Evolutionary conservation across 2,113 vertebrate species (phyloP).

Genomic region (Sorex fumeus): DNA sequence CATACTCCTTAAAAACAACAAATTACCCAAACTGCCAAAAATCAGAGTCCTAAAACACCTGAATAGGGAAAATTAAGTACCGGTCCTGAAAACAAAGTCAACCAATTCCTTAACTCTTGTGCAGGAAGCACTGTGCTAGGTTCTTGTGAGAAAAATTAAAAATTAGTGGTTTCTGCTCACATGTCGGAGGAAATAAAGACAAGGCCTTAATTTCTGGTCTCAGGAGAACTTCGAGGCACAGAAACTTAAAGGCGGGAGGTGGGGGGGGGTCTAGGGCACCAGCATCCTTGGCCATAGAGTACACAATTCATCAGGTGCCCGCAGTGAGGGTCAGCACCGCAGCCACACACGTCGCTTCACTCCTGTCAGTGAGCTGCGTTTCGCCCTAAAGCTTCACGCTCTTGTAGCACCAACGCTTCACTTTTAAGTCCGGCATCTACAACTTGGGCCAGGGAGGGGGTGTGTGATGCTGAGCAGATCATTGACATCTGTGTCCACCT

Average conservation of each 20-base stretch:
- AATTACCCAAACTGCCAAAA: too few relatives aligned
- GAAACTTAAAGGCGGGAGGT: too few relatives aligned
- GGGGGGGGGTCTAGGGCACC: too few relatives aligned
- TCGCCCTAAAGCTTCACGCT: background rate
- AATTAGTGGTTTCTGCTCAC: background rate
- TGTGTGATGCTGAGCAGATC: conserved; percentile 23
- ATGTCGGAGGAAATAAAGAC: conserved; percentile 33
- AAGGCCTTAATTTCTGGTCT: conserved; percentile 9
- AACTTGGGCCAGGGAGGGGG: background rate
- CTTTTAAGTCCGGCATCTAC: background rate
- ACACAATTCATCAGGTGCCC: too few relatives aligned
- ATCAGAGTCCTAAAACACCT: too few relatives aligned
- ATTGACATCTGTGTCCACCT: background rate
- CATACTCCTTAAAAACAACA: too few relatives aligned
- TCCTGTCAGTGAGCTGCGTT: background rate
- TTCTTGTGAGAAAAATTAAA: conserved; percentile 4
- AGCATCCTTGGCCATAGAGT: too few relatives aligned
- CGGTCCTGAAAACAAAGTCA: background rate
- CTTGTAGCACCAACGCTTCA: background rate
- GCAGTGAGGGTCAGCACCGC: too few relatives aligned
- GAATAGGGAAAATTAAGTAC: too few relatives aligned
- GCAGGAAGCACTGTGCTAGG: background rate
- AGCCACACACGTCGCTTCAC: too few relatives aligned
- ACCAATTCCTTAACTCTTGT: background rate
- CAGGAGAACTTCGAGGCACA: too few relatives aligned